Conservation (phyloP, 2,113 vertebrate genomes). For the Lutjanus erythropterus region DNA sequence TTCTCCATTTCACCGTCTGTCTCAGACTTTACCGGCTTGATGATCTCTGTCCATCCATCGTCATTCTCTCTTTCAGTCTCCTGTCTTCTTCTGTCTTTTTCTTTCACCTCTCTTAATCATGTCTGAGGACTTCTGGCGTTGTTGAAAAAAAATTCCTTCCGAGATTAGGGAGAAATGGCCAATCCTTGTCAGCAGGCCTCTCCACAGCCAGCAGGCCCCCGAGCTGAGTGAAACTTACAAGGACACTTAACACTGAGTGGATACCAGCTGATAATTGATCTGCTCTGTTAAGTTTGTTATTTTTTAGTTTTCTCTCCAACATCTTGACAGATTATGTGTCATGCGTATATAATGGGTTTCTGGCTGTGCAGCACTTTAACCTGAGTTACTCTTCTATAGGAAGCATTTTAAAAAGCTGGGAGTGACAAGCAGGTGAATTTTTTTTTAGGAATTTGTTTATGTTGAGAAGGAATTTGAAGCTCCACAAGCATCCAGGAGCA, state of each 20-base stretch:
- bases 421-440: not conserved
- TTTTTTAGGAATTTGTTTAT: not conserved
- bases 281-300: not conserved
- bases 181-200: slow-evolving; percentile 65
- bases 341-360: not conserved
- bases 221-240: slow-evolving; percentile 29
- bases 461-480: not conserved
- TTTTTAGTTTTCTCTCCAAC: not conserved
- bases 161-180: slow-evolving; percentile 75
- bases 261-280: slow-evolving; percentile 39
- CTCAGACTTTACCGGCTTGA: not conserved
- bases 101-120: slow-evolving; percentile 33
- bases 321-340: not conserved
- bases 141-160: slow-evolving; percentile 73
- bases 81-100: slow-evolving; percentile 8
- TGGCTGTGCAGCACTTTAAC: not conserved
- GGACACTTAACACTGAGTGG: slow-evolving; percentile 49
- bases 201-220: slow-evolving; percentile 19
- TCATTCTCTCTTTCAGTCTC: not conserved
- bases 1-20: not conserved
- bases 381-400: not conserved
- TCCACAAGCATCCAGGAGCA: not conserved
- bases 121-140: slow-evolving; percentile 35
- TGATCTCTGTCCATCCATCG: slow-evolving; percentile 13
- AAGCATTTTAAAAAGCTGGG: not conserved